Evolutionary conservation across 2,888 invertebrate species (phyloP).

Genomic region (Drosophila helvetica): DNA sequence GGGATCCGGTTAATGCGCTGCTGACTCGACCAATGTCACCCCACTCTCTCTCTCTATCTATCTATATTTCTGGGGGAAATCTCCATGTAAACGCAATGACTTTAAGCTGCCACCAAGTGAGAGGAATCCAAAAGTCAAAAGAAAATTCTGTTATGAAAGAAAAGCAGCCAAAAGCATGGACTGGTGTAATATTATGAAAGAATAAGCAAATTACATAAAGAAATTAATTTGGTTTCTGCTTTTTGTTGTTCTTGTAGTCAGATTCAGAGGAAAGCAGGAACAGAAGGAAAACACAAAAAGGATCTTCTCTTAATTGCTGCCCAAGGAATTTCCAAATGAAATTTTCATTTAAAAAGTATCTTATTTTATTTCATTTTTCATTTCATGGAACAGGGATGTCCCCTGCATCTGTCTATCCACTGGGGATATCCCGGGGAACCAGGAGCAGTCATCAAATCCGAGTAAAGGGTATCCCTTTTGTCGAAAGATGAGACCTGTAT

Average conservation of each 20-base stretch:
- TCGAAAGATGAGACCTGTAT: conserved; percentile 41
- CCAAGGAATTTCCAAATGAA: conserved; percentile 73
- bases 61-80: conserved; percentile 8
- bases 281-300: conserved; percentile 28
- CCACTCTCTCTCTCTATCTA: conserved; percentile 11
- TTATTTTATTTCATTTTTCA: conserved; percentile 46
- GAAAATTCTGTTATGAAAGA: neutral
- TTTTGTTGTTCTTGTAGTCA: conserved; percentile 1
- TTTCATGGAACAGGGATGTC: neutral
- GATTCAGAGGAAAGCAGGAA: conserved; percentile 11
- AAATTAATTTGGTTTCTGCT: conserved; percentile 59
- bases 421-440: too few relatives aligned
- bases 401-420: neutral
- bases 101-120: conserved; percentile 15
- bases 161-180: conserved; percentile 11
- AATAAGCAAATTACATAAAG: conserved; percentile 54
- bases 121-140: neutral
- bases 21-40: conserved; percentile 67
- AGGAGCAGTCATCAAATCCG: neutral
- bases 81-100: conserved; percentile 22
- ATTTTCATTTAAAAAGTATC: conserved; percentile 67
- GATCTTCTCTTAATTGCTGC: conserved; percentile 71
- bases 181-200: conserved; percentile 1
- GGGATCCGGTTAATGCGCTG: conserved; percentile 75
- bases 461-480: neutral